phyloP scores from a whole-genome alignment of 2,797 vertebrate species.

The Pterois miles region DNA sequence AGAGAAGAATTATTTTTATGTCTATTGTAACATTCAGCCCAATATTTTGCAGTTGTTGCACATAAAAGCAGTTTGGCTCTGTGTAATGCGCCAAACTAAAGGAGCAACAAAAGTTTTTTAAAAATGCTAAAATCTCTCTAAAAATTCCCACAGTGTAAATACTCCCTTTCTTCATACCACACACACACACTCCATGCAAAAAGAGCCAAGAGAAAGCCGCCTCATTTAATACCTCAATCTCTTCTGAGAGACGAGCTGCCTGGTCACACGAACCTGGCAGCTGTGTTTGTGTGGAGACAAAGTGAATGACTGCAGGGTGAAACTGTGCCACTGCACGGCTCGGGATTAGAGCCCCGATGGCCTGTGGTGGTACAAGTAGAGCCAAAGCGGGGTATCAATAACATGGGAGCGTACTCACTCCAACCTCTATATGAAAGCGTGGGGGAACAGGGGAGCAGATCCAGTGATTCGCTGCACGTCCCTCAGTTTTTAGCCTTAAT shows the following conservation, averaged over 20 bases:
- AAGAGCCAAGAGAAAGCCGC: constrained; percentile 46
- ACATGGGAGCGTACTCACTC: constrained; percentile 68
- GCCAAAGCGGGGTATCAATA: constrained; percentile 78
- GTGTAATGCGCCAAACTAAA: constrained; percentile 1
- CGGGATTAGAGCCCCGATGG: constrained; percentile 75
- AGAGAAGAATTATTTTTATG: not conserved
- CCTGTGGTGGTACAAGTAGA: constrained; percentile 68
- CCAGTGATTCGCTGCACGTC: not conserved
- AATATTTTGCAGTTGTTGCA: not conserved
- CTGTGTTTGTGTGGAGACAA: constrained; percentile 76
- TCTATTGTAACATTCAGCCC: not conserved
- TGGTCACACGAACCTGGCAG: constrained; percentile 78
- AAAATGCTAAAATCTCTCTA: not conserved
- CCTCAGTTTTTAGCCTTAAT: constrained; percentile 2
- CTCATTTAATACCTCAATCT: constrained; percentile 68
- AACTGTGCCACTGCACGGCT: constrained; percentile 74
- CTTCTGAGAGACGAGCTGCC: constrained; percentile 63
- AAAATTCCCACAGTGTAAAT: constrained; percentile 38
- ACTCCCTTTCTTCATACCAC: constrained; percentile 11
- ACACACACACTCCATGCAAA: constrained; percentile 17
- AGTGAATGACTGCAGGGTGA: constrained; percentile 78
- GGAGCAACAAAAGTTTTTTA: not conserved
- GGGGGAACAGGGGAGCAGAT: constrained; percentile 7
- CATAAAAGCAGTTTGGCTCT: not conserved
- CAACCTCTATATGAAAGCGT: constrained; percentile 52